phyloP scores from a whole-genome alignment of 2,113 vertebrate genomes.

The Plecotus auritus region DNA sequence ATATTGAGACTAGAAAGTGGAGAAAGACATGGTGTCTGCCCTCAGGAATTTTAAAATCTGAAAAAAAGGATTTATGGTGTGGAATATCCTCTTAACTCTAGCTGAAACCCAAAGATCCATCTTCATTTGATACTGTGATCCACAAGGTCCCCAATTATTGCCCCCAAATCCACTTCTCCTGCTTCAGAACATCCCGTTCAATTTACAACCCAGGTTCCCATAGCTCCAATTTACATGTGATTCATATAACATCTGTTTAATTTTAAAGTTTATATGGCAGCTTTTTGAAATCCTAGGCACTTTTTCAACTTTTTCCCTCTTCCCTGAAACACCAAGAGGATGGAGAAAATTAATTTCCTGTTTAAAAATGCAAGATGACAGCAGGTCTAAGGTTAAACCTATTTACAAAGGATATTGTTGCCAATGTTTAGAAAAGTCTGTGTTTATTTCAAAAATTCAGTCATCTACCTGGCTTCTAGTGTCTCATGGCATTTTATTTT shows the following conservation, averaged over 20 bases:
- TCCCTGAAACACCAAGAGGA: constrained; percentile 76
- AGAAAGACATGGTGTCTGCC: constrained; percentile 6
- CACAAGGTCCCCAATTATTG: constrained; percentile 76
- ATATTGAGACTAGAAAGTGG: neutral
- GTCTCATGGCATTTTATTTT: constrained; percentile 70
- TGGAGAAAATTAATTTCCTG: constrained; percentile 89
- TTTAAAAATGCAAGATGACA: constrained; percentile 86
- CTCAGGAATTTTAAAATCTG: constrained; percentile 44
- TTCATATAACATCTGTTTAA: constrained; percentile 89
- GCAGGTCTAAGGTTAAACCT: constrained; percentile 84
- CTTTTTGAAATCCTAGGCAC: constrained; percentile 82
- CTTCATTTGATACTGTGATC: constrained; percentile 80
- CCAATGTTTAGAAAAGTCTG: constrained; percentile 79
- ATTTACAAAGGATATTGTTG: constrained; percentile 83
- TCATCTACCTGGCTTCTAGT: constrained; percentile 77
- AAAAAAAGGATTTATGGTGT: constrained; percentile 71
- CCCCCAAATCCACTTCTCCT: constrained; percentile 73
- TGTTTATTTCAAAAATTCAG: constrained; percentile 80
- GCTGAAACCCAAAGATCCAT: constrained; percentile 71
- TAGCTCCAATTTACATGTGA: constrained; percentile 84
- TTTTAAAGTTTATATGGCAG: constrained; percentile 87
- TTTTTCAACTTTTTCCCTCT: constrained; percentile 81
- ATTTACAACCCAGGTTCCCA: constrained; percentile 79
- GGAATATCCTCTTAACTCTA: constrained; percentile 68
- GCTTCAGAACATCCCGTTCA: constrained; percentile 78